These are phyloP conservation scores for Grammomys dolichurus DNA, from an alignment of 2,113 vertebrate species.

Conservation along the genomic window DNA sequence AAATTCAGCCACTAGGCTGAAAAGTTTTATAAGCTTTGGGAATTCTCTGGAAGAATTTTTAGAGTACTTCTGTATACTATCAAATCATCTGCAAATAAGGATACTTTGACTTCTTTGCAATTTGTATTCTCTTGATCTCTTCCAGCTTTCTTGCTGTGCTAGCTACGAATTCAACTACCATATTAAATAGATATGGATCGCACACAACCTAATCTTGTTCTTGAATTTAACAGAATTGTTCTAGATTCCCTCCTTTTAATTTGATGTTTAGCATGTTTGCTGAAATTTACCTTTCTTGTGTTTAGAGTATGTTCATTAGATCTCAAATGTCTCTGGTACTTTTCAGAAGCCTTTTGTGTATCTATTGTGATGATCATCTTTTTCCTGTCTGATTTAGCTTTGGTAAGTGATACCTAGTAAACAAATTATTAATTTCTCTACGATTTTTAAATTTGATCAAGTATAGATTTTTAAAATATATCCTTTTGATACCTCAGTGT, in stretches of 20 bases:
- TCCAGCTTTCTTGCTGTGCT: background rate
- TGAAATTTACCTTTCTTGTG: background rate
- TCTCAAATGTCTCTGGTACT: background rate
- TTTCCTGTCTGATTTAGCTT: background rate
- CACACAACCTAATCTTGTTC: background rate
- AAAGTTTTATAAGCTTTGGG: background rate
- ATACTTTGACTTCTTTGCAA: background rate
- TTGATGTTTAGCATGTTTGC: background rate
- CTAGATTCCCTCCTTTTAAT: background rate
- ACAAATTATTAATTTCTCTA: background rate
- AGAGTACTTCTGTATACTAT: background rate
- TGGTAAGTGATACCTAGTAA: background rate
- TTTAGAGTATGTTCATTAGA: background rate
- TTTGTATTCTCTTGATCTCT: background rate
- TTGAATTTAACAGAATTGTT: background rate
- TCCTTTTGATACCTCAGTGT: background rate
- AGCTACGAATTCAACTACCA: background rate
- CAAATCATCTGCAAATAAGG: background rate
- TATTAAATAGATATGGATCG: background rate
- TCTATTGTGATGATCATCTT: background rate
- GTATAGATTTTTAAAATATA: background rate
- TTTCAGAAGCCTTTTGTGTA: background rate
- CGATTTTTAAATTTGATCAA: background rate
- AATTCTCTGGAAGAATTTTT: background rate
- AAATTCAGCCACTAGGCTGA: background rate